A percentile compares a stretch with the other conserved stretches of the same genome.
Evolutionary conservation across 2,888 invertebrate species (phyloP).

Genomic region (Hemithea aestivaria): DNA sequence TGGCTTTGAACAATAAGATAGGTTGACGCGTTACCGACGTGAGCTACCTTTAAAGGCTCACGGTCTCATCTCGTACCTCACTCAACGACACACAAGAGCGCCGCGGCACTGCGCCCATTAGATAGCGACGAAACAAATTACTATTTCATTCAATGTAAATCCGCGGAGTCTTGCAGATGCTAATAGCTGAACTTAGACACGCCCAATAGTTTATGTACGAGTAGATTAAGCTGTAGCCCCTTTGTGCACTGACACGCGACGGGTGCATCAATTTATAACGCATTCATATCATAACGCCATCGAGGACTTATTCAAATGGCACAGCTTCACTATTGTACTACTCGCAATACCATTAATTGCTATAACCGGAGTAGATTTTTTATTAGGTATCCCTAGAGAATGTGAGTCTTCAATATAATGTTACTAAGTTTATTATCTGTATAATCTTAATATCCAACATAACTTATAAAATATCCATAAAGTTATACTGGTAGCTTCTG

Average conservation of each 20-base stretch:
- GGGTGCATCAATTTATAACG: constrained; percentile 48
- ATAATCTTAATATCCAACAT: too few relatives aligned
- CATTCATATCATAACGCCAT: constrained; percentile 1
- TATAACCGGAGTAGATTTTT: constrained; percentile 1
- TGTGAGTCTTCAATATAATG: too few relatives aligned
- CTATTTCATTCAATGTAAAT: constrained; percentile 76
- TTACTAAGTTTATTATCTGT: too few relatives aligned
- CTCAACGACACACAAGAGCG: constrained; percentile 45
- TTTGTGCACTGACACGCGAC: constrained; percentile 36
- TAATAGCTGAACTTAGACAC: constrained; percentile 64
- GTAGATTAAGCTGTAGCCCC: constrained; percentile 58
- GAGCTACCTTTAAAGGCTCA: constrained; percentile 47
- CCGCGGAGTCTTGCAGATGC: constrained; percentile 47
- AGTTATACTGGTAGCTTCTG: too few relatives aligned
- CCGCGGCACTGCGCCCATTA: constrained; percentile 34
- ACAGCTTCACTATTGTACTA: neutral
- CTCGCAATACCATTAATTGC: neutral
- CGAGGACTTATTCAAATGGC: neutral
- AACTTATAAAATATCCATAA: too few relatives aligned
- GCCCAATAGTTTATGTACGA: constrained; percentile 59
- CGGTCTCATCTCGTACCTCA: constrained; percentile 31
- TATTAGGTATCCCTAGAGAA: too few relatives aligned
- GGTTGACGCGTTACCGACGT: constrained; percentile 48
- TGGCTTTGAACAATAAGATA: constrained; percentile 55
- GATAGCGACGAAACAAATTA: constrained; percentile 60